phyloP scores from a whole-genome alignment of 2,888 invertebrate species.

The Chrysomela aeneicollis region DNA sequence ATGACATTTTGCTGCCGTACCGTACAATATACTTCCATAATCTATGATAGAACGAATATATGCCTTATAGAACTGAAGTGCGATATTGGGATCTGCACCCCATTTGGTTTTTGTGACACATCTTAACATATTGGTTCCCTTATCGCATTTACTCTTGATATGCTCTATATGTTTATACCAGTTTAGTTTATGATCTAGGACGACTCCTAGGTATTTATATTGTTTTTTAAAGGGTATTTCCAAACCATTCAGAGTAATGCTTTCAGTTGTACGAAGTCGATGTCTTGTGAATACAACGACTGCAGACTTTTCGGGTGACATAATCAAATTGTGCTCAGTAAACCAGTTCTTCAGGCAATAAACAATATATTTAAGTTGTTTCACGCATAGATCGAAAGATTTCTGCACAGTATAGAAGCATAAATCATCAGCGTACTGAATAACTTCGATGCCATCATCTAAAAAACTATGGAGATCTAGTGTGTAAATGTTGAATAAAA shows the following conservation, averaged over 20 bases:
- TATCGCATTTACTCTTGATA: not conserved
- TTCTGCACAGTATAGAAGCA: not conserved
- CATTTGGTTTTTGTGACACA: not conserved
- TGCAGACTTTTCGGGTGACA: not conserved
- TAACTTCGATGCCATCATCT: not conserved
- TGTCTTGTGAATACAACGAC: not conserved
- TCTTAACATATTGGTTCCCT: not conserved
- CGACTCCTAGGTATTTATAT: not conserved
- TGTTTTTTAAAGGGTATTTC: not conserved
- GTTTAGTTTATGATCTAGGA: not conserved
- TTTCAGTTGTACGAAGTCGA: not conserved
- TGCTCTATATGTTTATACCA: not conserved
- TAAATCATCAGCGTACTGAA: slow-evolving; percentile 8
- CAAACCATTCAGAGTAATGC: no score
- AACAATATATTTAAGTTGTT: not conserved
- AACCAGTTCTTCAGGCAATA: slow-evolving; percentile 6
- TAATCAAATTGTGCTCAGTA: not conserved
- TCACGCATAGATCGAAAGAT: not conserved
- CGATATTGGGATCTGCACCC: slow-evolving; percentile 2
- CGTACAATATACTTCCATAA: not conserved
- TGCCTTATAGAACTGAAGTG: slow-evolving; percentile 3
- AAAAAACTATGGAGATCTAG: not conserved
- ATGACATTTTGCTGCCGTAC: no score
- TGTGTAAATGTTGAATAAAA: slow-evolving; percentile 6
- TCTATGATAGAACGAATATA: not conserved